phyloP scores from a whole-genome alignment of 2,888 invertebrate genomes.

The Tineola bisselliella region DNA sequence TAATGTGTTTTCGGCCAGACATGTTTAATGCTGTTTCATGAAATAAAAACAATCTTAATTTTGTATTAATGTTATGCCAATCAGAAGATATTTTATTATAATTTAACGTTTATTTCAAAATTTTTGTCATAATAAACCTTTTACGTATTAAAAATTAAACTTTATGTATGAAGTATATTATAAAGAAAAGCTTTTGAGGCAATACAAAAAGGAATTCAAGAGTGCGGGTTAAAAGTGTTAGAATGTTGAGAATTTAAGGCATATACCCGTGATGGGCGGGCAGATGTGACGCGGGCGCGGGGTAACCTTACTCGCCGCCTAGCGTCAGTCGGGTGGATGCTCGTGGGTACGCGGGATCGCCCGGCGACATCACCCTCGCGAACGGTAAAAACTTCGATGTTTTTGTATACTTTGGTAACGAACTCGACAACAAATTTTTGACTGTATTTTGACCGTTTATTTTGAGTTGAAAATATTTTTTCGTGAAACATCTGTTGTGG shows the following conservation, averaged over 20 bases:
- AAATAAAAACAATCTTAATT: background rate
- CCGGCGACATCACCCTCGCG: slow-evolving; percentile 10
- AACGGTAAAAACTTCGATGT: slow-evolving; percentile 10
- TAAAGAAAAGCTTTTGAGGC: background rate
- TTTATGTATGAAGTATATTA: background rate
- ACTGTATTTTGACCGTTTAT: background rate
- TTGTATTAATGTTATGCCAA: background rate
- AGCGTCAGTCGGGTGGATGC: slow-evolving; percentile 28
- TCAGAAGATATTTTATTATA: no score
- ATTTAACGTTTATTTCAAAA: no score
- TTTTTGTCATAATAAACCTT: no score
- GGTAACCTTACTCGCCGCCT: slow-evolving; percentile 28
- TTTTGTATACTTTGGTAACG: background rate
- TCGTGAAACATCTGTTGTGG: background rate
- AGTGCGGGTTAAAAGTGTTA: slow-evolving; percentile 30
- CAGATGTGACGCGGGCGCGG: slow-evolving; percentile 29
- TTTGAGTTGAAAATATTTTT: background rate
- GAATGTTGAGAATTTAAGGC: slow-evolving; percentile 41
- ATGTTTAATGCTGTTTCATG: background rate
- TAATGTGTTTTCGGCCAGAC: background rate
- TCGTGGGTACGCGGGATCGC: slow-evolving; percentile 15
- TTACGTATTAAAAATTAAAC: background rate
- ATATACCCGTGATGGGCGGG: slow-evolving; percentile 34
- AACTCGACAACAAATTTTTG: background rate
- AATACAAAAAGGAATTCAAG: slow-evolving; percentile 11